Conservation (phyloP, 2,888 invertebrate genomes). For the Ctenicera cuprea region DNA sequence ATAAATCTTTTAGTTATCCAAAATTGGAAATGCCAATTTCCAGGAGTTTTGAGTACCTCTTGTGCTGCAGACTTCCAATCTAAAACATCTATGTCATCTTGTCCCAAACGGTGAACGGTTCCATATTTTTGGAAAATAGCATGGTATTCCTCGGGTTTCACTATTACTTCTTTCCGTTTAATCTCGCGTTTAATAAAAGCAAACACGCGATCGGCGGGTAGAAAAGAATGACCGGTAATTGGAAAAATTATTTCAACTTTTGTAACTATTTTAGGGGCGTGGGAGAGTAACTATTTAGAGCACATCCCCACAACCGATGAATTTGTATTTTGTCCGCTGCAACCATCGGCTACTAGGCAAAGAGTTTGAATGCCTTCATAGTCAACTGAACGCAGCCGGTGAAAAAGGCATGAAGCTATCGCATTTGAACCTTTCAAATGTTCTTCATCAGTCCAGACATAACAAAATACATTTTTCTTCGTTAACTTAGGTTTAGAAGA, state of each 20-base stretch:
- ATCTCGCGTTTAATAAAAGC: conserved; percentile 49
- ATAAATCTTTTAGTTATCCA: conserved; percentile 6
- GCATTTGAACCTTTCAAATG: conserved; percentile 62
- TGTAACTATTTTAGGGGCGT: conserved; percentile 47
- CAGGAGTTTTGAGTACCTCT: not conserved
- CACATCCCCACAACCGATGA: conserved; percentile 59
- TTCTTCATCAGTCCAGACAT: conserved; percentile 63
- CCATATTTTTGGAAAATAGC: conserved; percentile 45
- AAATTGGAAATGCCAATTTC: conserved; percentile 9
- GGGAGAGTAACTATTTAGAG: conserved; percentile 54
- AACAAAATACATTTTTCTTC: conserved; percentile 52
- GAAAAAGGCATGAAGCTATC: conserved; percentile 62
- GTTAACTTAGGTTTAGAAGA: conserved; percentile 45
- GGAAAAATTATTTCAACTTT: conserved; percentile 54
- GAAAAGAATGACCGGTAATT: conserved; percentile 37
- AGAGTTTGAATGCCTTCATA: conserved; percentile 46
- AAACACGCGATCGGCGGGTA: conserved; percentile 50
- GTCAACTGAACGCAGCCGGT: conserved; percentile 46
- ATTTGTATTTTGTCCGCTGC: conserved; percentile 64
- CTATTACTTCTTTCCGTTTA: conserved; percentile 46
- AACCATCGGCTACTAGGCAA: conserved; percentile 63
- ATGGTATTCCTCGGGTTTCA: conserved; percentile 43
- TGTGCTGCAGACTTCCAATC: conserved; percentile 47
- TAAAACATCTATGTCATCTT: conserved; percentile 31
- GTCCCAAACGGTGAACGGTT: conserved; percentile 44